Base-by-base conservation (phyloP, 2,888 invertebrate genomes). In the Lymantria monacha region DNA sequence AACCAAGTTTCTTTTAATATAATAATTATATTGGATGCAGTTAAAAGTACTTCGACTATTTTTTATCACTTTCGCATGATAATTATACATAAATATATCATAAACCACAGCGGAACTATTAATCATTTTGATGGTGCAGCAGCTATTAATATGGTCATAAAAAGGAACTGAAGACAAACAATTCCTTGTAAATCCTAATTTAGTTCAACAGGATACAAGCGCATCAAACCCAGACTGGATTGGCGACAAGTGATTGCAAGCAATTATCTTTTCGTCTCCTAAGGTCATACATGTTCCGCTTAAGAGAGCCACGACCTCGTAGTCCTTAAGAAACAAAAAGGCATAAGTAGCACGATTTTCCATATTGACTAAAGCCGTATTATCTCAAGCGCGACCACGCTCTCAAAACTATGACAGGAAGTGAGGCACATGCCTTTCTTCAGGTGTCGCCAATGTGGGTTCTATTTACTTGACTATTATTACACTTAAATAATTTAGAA, bases 401-500 rank as follows among this genome's bases (percentile, higher is more conserved):
- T 83, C 81, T 79, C 79, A 72, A 85, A 87, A 84, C 86, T 85
- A 79, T 82, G 85, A 84, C 87, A 79, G 90, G 90, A 90, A 90
- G 77, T 72, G 66, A 66, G 72, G 72, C 80, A 83, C 85, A 81
- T 90, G 70, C 87, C 88, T 81, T 81, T 83, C 73, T 70, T 72
- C 89, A 87, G 87, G 64, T 72, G 76, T 76, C 59, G 66, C 53
- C 74, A 87, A 87, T 64, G 63, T 66, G 36, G 40, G 43, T 52
- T 66, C 59, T 49, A 55, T 44, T 47, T 38, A 43, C 38, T n/a
- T 36, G 7, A 1, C 9, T n/a, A 36, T 36, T 3, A n/a, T 11
- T 11, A 9, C n/a, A 11, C 36, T 36, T 36, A 36, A 11, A 9
- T n/a, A 36, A 9, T 3, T 7, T 11, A 36, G 3, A 36, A 2